Conservation (phyloP, 2,797 vertebrate genomes). For the Malurus splendens region DNA sequence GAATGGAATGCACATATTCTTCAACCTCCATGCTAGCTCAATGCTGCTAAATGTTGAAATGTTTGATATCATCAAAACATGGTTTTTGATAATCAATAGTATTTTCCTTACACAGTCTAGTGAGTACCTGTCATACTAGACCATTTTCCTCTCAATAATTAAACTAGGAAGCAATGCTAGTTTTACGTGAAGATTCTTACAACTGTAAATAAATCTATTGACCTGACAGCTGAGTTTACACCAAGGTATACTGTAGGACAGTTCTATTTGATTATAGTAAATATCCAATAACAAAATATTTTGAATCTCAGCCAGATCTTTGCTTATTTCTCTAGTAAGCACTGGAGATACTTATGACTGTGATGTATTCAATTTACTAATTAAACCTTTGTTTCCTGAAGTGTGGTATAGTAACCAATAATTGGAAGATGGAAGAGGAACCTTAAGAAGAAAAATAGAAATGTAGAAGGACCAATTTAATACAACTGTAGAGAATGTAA, state of each 20-base stretch:
- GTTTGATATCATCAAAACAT: not conserved
- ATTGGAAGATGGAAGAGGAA: not conserved
- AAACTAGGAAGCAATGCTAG: not conserved
- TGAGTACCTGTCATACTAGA: not conserved
- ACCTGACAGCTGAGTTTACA: not conserved
- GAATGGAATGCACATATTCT: not conserved
- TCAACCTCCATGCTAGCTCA: not conserved
- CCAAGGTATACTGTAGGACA: not conserved
- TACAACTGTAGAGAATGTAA: not conserved
- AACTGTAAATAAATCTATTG: not conserved
- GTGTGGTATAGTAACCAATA: not conserved
- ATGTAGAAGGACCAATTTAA: not conserved
- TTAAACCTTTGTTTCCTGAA: not conserved
- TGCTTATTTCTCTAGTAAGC: not conserved
- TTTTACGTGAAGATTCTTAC: not conserved
- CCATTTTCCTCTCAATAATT: not conserved
- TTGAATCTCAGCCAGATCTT: not conserved
- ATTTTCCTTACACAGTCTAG: not conserved
- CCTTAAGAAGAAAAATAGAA: not conserved
- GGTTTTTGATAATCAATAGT: not conserved
- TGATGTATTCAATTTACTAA: not conserved
- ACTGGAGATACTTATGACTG: not conserved
- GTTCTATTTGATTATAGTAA: not conserved
- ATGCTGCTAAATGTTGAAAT: not conserved
- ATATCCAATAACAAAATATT: not conserved